Percentiles rank a stretch among this genome's conserved stretches.
phyloP scores from a whole-genome alignment of 2,797 vertebrate genomes.

The Moxostoma hubbsi region DNA sequence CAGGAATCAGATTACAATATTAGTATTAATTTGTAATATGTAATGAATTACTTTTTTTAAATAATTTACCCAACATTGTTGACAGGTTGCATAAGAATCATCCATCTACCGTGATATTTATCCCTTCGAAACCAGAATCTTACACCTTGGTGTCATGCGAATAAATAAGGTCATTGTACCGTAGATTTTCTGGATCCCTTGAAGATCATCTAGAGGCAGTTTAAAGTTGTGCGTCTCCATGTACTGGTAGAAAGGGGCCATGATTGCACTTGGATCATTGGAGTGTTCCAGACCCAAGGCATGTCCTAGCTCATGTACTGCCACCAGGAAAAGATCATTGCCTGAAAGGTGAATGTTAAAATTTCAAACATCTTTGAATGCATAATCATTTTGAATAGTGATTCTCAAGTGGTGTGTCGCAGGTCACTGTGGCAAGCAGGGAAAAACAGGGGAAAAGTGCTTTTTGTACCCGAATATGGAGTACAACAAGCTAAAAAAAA shows the following conservation, averaged over 20 bases:
- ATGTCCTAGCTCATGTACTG: constrained; percentile 93
- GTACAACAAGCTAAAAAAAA: neutral
- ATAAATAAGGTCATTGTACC: constrained; percentile 72
- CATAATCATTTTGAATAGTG: no score
- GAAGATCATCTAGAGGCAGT: constrained; percentile 94
- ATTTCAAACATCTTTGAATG: constrained; percentile 1
- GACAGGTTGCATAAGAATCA: no score
- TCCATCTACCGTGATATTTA: neutral
- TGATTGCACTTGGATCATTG: constrained; percentile 95
- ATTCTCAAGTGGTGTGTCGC: no score
- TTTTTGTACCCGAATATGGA: neutral
- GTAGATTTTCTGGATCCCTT: constrained; percentile 98
- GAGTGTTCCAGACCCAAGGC: constrained; percentile 95
- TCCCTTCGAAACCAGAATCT: no score
- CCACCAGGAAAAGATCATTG: constrained; percentile 95
- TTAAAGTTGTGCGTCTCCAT: constrained; percentile 99
- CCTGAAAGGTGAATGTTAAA: constrained; percentile 72
- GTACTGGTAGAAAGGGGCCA: constrained; percentile 99
- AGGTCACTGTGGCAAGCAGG: no score
- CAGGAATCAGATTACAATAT: no score
- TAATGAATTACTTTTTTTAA: no score
- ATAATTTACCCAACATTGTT: no score
- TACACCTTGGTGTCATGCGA: neutral
- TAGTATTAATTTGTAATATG: no score
- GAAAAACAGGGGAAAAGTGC: neutral